Evolutionary conservation across 1,140 invertebrate species (phyloP), one percentile per base, ranked within the genome.

Genomic region (Drosophila trapezifrons): DNA sequence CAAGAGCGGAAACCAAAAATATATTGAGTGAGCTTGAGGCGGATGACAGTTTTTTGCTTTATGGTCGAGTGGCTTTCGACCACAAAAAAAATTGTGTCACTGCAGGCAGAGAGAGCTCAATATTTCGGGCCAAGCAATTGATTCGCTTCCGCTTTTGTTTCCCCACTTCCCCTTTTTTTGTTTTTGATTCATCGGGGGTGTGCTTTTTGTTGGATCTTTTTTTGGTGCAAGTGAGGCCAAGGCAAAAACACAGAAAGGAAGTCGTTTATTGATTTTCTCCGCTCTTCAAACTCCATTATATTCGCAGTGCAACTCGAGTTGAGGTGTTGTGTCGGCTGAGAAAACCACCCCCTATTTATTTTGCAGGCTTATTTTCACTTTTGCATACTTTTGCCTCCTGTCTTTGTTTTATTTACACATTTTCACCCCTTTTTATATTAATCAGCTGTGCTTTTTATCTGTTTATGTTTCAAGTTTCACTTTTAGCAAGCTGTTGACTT

Each of bases 191-290:
- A 49, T 46, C 51, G 32, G 69, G 46, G 54, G 56, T 59, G 76
- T 55, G 42, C 45, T 38, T 76, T 43, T 56, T 69, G 55, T 42
- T 18, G 32, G 9, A 20, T 54, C 13, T 38, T 54, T 54, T 35
- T 38, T 47, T 52, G 29, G 7, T 65, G 69, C 69, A 58, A 66
- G 76, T 70, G 57, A 25, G 65, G 59, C 58, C 58, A 60, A 35
- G 49, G 57, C 37, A 60, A 47, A 38, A 65, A 45, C 25, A 51
- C 13, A 22, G 29, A 47, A 38, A 78, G 69, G 60, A 83, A 70
- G 72, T 76, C 43, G 66, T 59, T 71, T 87, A 87, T 87, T 80
- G 83, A 87, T 87, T 87, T 87, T 83, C 78, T 76, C 27, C 64
- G 37, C 46, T 56, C 54, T 66, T 56, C 20, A 49, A 65, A 65